Conservation (phyloP, 1,140 invertebrate genomes). For the Listronotus oregonensis region DNA sequence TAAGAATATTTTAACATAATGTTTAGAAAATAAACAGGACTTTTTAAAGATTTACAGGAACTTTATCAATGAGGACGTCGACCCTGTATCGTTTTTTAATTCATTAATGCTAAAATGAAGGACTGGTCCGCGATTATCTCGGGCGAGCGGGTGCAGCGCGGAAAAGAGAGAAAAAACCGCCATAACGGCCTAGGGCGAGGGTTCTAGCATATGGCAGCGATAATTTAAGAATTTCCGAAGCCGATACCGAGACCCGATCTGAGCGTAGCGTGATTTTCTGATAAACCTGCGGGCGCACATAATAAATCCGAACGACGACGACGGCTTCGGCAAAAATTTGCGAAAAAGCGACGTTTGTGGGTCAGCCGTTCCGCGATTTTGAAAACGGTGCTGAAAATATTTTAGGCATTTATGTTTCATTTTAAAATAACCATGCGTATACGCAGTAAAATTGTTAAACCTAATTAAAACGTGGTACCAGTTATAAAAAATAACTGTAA, state of each 20-base stretch:
- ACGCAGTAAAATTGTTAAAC: too few relatives aligned
- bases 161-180: conserved; percentile 12
- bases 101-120: conserved; percentile 32
- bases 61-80: not conserved
- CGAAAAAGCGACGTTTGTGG: conserved; percentile 13
- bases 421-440: too few relatives aligned
- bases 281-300: conserved; percentile 35
- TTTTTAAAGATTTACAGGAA: too few relatives aligned
- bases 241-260: conserved; percentile 36
- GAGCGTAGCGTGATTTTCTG: conserved; percentile 25
- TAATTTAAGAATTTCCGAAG: conserved; percentile 37
- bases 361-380: conserved; percentile 9
- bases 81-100: conserved; percentile 21
- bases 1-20: too few relatives aligned
- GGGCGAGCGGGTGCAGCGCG: conserved; percentile 11
- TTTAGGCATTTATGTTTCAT: too few relatives aligned
- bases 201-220: conserved; percentile 32
- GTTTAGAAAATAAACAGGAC: too few relatives aligned
- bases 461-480: too few relatives aligned
- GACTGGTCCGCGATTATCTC: conserved; percentile 29
- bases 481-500: too few relatives aligned
- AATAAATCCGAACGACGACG: conserved; percentile 17
- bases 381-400: too few relatives aligned
- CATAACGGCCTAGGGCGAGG: conserved; percentile 17
- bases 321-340: conserved; percentile 6